Evolutionary conservation across 2,888 invertebrate species (phyloP).

Genomic region (Pinctada fucata): DNA sequence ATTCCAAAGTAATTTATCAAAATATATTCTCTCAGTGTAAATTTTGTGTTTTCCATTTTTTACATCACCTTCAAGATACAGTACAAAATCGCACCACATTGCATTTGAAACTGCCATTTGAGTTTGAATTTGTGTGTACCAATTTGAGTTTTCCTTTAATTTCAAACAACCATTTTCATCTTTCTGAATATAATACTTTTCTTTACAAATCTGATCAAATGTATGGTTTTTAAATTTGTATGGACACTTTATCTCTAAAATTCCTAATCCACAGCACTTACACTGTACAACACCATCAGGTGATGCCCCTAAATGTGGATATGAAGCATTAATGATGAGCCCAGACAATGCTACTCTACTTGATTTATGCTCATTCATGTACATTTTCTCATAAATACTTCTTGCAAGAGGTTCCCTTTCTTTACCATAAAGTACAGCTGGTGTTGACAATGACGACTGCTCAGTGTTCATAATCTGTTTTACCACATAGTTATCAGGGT

Average conservation of each 20-base stretch:
- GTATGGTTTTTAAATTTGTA: slow-evolving; percentile 19
- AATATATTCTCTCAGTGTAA: not conserved
- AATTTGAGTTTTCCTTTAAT: slow-evolving; percentile 11
- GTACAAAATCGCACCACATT: not conserved
- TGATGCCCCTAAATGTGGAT: slow-evolving; percentile 18
- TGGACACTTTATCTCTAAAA: slow-evolving; percentile 11
- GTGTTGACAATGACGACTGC: not conserved
- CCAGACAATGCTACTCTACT: slow-evolving; percentile 1
- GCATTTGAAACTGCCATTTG: not conserved
- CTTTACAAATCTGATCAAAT: slow-evolving; percentile 16
- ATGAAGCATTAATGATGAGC: slow-evolving; percentile 1
- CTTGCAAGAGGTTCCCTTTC: slow-evolving; percentile 17
- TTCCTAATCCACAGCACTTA: slow-evolving; percentile 10
- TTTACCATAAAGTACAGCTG: not conserved
- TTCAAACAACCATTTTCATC: slow-evolving; percentile 9
- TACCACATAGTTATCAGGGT: slow-evolving; percentile 18
- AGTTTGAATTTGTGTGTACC: slow-evolving; percentile 23
- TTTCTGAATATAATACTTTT: slow-evolving; percentile 12
- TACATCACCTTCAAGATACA: not conserved
- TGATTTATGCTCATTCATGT: slow-evolving; percentile 12
- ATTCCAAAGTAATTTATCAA: not conserved
- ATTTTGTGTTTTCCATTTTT: not conserved
- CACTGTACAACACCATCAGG: slow-evolving; percentile 18
- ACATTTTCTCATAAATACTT: slow-evolving; percentile 12
- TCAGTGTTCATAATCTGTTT: slow-evolving; percentile 18